These are phyloP conservation scores for Antitype chi DNA, from an alignment of 2,888 invertebrate species.

Conservation along the genomic window DNA sequence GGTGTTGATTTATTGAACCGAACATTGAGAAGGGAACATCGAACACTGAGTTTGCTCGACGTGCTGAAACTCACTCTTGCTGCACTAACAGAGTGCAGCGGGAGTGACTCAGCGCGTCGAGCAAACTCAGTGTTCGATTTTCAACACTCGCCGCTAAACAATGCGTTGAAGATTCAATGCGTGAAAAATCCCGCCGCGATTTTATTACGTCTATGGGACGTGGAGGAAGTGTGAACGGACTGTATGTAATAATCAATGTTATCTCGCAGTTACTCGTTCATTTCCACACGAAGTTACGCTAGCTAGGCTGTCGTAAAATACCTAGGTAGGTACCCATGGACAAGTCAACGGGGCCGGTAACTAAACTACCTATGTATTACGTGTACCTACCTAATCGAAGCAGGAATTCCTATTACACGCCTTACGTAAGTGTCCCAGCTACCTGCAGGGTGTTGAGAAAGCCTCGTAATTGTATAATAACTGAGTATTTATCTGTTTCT, in stretches of 20 bases:
- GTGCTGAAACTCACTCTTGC: too few relatives aligned
- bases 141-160: too few relatives aligned
- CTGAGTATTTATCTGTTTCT: slow-evolving; percentile 35
- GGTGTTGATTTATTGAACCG: too few relatives aligned
- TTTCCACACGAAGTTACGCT: slow-evolving; percentile 62
- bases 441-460: slow-evolving; percentile 67
- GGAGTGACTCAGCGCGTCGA: too few relatives aligned
- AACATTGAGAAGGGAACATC: too few relatives aligned
- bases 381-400: slow-evolving; percentile 64
- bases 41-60: too few relatives aligned
- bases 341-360: slow-evolving; percentile 40
- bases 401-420: slow-evolving; percentile 69
- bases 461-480: slow-evolving; percentile 60
- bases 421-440: slow-evolving; percentile 67
- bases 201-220: too few relatives aligned
- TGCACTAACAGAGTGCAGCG: too few relatives aligned
- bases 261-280: slow-evolving; percentile 28
- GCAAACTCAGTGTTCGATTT: too few relatives aligned
- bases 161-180: too few relatives aligned
- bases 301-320: slow-evolving; percentile 53
- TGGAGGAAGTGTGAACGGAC: too few relatives aligned
- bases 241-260: slow-evolving; percentile 28
- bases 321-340: slow-evolving; percentile 22
- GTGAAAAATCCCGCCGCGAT: too few relatives aligned
- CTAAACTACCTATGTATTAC: slow-evolving; percentile 58